A percentile compares a stretch with the other conserved stretches of the same genome.
Evolutionary conservation across 2,797 vertebrate genomes (phyloP).

Genomic region (Pipistrellus nathusii): DNA sequence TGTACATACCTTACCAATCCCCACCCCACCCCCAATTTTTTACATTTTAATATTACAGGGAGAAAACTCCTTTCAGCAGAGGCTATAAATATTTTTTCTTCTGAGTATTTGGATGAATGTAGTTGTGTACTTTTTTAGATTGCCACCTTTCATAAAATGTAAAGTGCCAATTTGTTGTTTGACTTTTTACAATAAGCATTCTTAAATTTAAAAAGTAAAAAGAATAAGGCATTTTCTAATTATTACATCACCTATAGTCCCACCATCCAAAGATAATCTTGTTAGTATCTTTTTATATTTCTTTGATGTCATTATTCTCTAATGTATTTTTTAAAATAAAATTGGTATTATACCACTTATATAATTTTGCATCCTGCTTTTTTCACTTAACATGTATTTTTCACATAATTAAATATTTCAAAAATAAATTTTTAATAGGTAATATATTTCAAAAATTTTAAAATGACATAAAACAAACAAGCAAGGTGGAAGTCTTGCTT

Average conservation of each 20-base stretch:
- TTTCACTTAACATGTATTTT: constrained; percentile 32
- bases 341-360: background rate
- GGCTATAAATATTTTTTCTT: constrained; percentile 61
- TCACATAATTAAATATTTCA: constrained; percentile 8
- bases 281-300: constrained; percentile 30
- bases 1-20: no score
- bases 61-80: constrained; percentile 50
- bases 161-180: constrained; percentile 55
- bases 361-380: constrained; percentile 3
- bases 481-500: background rate
- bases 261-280: background rate
- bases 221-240: constrained; percentile 7
- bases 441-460: constrained; percentile 43
- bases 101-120: constrained; percentile 64
- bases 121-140: constrained; percentile 61
- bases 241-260: background rate
- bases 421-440: constrained; percentile 16
- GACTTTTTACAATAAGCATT: constrained; percentile 50
- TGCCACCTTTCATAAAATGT: constrained; percentile 49
- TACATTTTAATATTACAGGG: constrained; percentile 48
- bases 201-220: constrained; percentile 45
- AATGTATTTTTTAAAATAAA: background rate
- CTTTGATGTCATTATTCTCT: background rate
- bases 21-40: background rate
- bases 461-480: background rate